Conservation (phyloP, 1,140 invertebrate species). For the Zaprionus tsacasi region DNA sequence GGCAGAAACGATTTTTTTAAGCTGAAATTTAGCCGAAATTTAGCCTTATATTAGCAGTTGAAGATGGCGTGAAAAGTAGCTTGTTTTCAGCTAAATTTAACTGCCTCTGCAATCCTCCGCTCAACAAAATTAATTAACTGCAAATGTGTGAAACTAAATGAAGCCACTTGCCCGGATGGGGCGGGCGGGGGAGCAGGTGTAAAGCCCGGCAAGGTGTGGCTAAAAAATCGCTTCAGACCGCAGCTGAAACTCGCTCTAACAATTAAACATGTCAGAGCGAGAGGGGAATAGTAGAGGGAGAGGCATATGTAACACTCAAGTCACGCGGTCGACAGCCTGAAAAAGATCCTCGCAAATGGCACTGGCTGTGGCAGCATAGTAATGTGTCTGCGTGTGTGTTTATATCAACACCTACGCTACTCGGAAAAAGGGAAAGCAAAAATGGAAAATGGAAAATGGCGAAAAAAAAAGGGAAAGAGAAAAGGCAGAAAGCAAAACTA, state of each 20-base stretch:
- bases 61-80: not conserved
- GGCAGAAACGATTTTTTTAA: not conserved
- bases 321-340: conserved; percentile 26
- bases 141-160: conserved; percentile 69
- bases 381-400: conserved; percentile 39
- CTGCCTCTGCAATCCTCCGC: not conserved
- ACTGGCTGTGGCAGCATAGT: conserved; percentile 3
- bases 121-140: conserved; percentile 71
- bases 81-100: not conserved
- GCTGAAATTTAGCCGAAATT: not conserved
- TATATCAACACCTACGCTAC: conserved; percentile 70
- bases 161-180: conserved; percentile 74
- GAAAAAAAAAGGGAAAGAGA: conserved; percentile 39
- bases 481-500: conserved; percentile 43
- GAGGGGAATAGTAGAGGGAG: not conserved
- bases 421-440: conserved; percentile 18
- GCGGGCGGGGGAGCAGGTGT: too few species aligned
- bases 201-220: not conserved
- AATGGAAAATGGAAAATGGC: conserved; percentile 13
- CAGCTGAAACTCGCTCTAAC: conserved; percentile 45
- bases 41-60: not conserved
- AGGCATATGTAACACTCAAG: conserved; percentile 55
- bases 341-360: conserved; percentile 38
- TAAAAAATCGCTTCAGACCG: conserved; percentile 18
- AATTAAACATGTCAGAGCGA: conserved; percentile 52